Conservation (phyloP, 2,888 invertebrate species). For the Drosophila tanythrix region DNA sequence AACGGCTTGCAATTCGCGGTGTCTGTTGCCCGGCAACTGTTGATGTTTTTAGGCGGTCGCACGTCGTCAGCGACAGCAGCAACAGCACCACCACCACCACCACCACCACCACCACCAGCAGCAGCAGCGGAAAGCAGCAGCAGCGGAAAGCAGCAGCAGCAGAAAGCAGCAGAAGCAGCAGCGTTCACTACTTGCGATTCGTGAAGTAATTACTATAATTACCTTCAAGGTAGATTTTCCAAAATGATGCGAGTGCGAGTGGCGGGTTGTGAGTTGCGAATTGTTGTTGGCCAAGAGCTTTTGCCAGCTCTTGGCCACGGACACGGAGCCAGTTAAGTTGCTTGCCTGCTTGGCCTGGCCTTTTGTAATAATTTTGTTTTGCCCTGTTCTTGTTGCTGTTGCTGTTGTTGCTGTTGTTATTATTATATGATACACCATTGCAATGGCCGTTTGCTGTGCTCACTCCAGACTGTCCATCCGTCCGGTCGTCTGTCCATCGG, state of each 20-base stretch:
- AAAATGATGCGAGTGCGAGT: constrained; percentile 80
- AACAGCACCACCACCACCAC: constrained; percentile 27
- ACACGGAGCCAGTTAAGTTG: constrained; percentile 34
- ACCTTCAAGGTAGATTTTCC: constrained; percentile 84
- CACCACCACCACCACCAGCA: constrained; percentile 49
- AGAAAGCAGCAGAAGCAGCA: constrained; percentile 52
- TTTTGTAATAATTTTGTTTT: constrained; percentile 78
- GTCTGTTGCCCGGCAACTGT: constrained; percentile 77
- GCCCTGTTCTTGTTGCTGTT: constrained; percentile 27
- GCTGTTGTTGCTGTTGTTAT: constrained; percentile 59
- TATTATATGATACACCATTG: constrained; percentile 79
- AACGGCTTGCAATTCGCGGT: constrained; percentile 47
- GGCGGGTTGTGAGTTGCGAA: constrained; percentile 38
- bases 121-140: constrained; percentile 22
- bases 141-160: constrained; percentile 39
- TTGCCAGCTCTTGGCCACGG: constrained; percentile 37
- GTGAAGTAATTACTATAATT: constrained; percentile 85
- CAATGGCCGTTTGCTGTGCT: constrained; percentile 65
- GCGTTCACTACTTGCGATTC: constrained; percentile 83
- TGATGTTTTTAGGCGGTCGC: constrained; percentile 82
- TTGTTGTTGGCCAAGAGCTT: constrained; percentile 8
- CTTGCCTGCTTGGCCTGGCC: constrained; percentile 54
- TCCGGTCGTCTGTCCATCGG: constrained; percentile 14
- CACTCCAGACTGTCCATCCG: constrained; percentile 13
- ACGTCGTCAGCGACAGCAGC: constrained; percentile 74